Evolutionary conservation across 2,797 vertebrate genomes (phyloP).

Genomic region (Bufotes viridis): DNA sequence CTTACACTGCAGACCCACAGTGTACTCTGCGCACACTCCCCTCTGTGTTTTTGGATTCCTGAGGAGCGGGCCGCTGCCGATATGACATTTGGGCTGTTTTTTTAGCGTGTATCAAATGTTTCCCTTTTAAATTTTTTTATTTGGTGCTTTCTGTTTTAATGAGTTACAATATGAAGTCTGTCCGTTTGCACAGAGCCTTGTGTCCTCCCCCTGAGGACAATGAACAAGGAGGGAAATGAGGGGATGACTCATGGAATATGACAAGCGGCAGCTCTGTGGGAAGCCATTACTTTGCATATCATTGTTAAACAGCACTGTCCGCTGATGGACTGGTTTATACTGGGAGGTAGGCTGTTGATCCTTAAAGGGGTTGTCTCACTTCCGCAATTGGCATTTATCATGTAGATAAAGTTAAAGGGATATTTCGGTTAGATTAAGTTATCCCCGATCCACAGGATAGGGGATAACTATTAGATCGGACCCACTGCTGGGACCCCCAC

Average conservation of each 20-base stretch:
- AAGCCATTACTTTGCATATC: constrained; percentile 21
- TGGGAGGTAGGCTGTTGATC: background rate
- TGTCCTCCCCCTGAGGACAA: background rate
- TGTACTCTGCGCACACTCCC: background rate
- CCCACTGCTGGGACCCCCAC: too few relatives aligned
- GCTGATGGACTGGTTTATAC: background rate
- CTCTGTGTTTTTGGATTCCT: constrained; percentile 35
- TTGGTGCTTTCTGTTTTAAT: too few relatives aligned
- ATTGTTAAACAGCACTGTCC: background rate
- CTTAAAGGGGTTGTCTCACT: too few relatives aligned
- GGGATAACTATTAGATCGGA: too few relatives aligned
- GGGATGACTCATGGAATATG: constrained; percentile 45
- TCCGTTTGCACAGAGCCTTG: background rate
- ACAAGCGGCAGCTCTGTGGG: background rate
- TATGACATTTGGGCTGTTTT: background rate
- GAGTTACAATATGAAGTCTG: background rate
- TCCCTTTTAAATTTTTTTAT: background rate
- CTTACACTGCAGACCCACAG: constrained; percentile 30
- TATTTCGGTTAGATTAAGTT: too few relatives aligned
- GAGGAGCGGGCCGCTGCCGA: background rate
- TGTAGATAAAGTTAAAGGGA: too few relatives aligned
- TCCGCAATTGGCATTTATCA: too few relatives aligned
- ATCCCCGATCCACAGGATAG: too few relatives aligned
- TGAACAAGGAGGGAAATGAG: constrained; percentile 47
- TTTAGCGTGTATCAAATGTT: background rate